A percentile compares a stretch with the other conserved stretches of the same genome.
Evolutionary conservation across 2,888 invertebrate genomes (phyloP).

Genomic region (Athripsodes cinereus): DNA sequence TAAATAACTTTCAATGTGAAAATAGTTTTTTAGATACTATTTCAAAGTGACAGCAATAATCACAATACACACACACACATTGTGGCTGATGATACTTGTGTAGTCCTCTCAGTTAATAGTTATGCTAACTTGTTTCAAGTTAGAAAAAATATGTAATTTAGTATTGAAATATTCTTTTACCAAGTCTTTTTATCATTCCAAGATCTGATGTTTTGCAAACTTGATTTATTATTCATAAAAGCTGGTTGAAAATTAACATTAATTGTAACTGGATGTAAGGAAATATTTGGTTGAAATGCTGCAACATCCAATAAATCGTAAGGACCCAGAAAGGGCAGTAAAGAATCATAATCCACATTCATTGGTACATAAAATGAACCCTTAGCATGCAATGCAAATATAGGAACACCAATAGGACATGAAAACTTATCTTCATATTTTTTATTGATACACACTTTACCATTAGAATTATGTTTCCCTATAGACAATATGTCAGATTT

Average conservation of each 20-base stretch:
- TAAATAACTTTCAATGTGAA: too few species aligned
- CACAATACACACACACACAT: too few species aligned
- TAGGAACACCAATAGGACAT: slow-evolving; percentile 59
- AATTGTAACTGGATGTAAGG: slow-evolving; percentile 82
- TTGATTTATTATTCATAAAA: slow-evolving; percentile 13
- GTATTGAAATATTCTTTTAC: too few species aligned
- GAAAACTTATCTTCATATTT: slow-evolving; percentile 23
- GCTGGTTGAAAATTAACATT: slow-evolving; percentile 70
- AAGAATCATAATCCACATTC: slow-evolving; percentile 66
- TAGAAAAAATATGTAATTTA: too few species aligned
- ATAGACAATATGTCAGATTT: slow-evolving; percentile 16
- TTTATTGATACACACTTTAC: neutral
- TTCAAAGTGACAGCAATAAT: too few species aligned
- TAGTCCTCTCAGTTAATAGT: too few species aligned
- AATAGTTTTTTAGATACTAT: too few species aligned
- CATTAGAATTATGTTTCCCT: neutral
- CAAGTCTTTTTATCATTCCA: neutral
- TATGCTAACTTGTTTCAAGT: too few species aligned
- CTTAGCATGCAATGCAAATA: slow-evolving; percentile 85
- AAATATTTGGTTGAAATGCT: slow-evolving; percentile 50
- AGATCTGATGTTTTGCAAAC: neutral
- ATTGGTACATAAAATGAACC: slow-evolving; percentile 86
- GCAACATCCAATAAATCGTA: slow-evolving; percentile 52
- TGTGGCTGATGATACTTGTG: too few species aligned
- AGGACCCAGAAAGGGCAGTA: slow-evolving; percentile 63